Conservation (phyloP, 2,797 vertebrate genomes). For the Tarsius wallacei region DNA sequence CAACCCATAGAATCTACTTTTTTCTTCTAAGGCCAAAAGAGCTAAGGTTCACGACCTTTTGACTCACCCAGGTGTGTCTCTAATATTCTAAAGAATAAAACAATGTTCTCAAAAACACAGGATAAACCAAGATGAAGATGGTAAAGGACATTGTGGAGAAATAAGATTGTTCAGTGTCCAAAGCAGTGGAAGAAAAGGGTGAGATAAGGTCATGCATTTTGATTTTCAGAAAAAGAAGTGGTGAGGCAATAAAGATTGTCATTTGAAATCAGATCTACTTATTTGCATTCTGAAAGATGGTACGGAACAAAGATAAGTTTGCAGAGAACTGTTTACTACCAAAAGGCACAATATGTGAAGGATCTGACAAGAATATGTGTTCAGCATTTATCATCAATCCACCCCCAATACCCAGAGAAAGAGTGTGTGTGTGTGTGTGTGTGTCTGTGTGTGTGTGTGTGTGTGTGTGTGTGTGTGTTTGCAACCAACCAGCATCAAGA, state of each 20-base stretch:
- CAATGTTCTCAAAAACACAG: neutral
- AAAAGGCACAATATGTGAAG: constrained; percentile 69
- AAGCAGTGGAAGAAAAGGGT: neutral
- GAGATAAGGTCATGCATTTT: constrained; percentile 42
- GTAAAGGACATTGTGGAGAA: constrained; percentile 44
- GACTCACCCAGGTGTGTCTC: neutral
- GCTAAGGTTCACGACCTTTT: constrained; percentile 8
- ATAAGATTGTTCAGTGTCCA: constrained; percentile 5
- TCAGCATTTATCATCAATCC: neutral
- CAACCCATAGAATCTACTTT: neutral
- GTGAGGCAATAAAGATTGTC: constrained; percentile 37
- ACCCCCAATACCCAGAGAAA: neutral
- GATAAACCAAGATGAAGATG: neutral
- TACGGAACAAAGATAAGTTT: constrained; percentile 58
- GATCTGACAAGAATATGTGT: neutral
- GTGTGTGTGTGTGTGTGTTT: neutral
- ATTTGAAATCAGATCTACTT: constrained; percentile 1
- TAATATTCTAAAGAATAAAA: constrained; percentile 54
- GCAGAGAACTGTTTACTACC: constrained; percentile 73
- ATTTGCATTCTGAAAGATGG: constrained; percentile 73
- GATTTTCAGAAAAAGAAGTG: constrained; percentile 44
- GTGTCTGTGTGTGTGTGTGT: neutral
- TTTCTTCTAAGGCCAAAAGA: neutral
- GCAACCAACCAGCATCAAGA: constrained; percentile 49
- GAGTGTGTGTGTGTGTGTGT: neutral